These are phyloP conservation scores for Grallaria varia DNA, from an alignment of 2,113 vertebrate species.

Conservation along the genomic window DNA sequence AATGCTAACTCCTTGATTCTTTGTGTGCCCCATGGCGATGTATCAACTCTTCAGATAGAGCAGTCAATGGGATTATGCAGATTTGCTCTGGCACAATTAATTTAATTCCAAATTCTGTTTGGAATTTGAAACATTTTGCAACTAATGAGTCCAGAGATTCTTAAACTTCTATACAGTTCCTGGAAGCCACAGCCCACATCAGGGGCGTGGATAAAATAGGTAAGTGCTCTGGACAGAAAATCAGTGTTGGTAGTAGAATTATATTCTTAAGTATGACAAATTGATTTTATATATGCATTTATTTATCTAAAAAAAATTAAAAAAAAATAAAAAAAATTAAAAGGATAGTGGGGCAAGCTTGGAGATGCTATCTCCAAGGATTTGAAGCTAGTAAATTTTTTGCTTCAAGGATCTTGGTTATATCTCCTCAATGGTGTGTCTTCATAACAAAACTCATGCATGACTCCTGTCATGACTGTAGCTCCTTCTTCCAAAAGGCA, in stretches of 20 bases:
- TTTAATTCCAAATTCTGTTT: background rate
- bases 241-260: background rate
- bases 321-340: background rate
- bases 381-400: background rate
- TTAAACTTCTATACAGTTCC: background rate
- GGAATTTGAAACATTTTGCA: background rate
- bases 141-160: background rate
- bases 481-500: background rate
- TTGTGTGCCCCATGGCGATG: accelerated
- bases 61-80: background rate
- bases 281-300: too few species aligned
- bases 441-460: background rate
- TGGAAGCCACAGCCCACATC: background rate
- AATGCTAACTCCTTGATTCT: background rate
- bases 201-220: background rate
- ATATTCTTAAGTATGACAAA: background rate
- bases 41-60: background rate
- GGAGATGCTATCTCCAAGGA: background rate
- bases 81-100: background rate
- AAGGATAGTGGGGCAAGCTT: background rate
- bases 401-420: background rate
- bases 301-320: background rate
- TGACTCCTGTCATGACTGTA: background rate
- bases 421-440: background rate
- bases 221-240: background rate